Evolutionary conservation across 2,113 vertebrate species (phyloP), one percentile per base, ranked within the genome.

Genomic region (Chionodraco myersi): DNA sequence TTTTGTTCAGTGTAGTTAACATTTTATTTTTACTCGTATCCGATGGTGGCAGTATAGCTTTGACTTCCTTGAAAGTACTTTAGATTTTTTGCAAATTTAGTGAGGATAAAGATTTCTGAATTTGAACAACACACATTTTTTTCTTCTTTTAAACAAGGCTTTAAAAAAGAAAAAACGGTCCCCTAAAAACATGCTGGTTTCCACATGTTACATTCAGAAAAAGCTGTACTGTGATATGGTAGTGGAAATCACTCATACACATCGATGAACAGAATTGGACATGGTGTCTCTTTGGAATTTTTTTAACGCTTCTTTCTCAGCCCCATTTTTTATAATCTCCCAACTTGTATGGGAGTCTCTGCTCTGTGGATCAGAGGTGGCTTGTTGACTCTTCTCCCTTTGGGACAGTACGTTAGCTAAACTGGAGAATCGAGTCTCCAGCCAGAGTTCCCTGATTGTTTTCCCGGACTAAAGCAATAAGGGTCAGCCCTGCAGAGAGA

Each of bases 401-500:
- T 21, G 12, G 59, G 34, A 53, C 64, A 34, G 62, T 34, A 52
- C 26, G 59, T 85, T 83, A 75, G 75, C 81, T 84, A 65, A 88
- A 75, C 65, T 36, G 63, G 75, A 60, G 79, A 77, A 90, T 93
- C 86, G 78, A 86, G 87, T 92, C 61, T 15, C 66, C 75, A 66
- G 81, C 61, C 65, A 36, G 75, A 70, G 54, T 79, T 86, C 69
- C 69, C 77, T 85, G 79, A 92, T 91, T 89, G 88, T 69, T 82
- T 90, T 88, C 74, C 77, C 57, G 51, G 85, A 90, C 85, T 62
- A 78, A 86, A 90, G 87, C 86, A 85, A 77, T 77, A 57, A 16
- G 76, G 84, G 75, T 82, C 54, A 77, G 76, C 34, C 59, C 89
- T 77, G 74, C 71, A 48, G 85, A 86, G 84, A 90, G 91, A 92